These are phyloP conservation scores for Spodoptera frugiperda DNA, from an alignment of 1,140 invertebrate genomes.

Conservation along the genomic window DNA sequence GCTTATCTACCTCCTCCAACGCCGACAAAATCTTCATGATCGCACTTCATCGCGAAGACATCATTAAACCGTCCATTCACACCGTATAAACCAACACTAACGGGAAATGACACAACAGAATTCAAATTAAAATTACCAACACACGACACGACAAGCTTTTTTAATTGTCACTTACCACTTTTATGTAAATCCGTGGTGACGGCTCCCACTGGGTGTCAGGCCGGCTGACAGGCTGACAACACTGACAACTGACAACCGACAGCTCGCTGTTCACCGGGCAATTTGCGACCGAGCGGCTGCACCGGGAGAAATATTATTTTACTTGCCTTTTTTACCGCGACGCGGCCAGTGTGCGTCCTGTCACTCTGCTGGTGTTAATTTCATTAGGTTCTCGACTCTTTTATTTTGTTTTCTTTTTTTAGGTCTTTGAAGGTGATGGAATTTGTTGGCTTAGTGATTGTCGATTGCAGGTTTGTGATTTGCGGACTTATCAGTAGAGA, in stretches of 20 bases:
- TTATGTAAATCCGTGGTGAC: slow-evolving; percentile 75
- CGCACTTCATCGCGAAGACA: not conserved
- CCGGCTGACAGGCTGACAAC: slow-evolving; percentile 65
- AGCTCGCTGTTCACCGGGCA: slow-evolving; percentile 67
- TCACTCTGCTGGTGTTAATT: slow-evolving; percentile 39
- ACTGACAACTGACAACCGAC: slow-evolving; percentile 69
- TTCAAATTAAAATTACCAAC: slow-evolving; percentile 47
- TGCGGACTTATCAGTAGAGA: no score
- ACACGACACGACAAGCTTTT: slow-evolving; percentile 58
- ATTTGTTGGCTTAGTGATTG: not conserved
- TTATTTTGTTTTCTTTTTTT: not conserved
- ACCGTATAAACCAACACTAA: slow-evolving; percentile 18
- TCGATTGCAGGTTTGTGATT: no score
- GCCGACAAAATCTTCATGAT: no score
- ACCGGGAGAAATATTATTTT: slow-evolving; percentile 59
- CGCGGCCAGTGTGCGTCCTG: slow-evolving; percentile 43
- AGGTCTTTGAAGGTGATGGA: not conserved
- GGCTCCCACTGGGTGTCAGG: slow-evolving; percentile 61
- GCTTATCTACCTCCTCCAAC: not conserved
- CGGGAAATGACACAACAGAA: slow-evolving; percentile 45
- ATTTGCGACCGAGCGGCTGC: slow-evolving; percentile 64
- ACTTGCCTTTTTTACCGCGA: slow-evolving; percentile 49
- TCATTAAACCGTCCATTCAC: slow-evolving; percentile 12
- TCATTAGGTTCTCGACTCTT: slow-evolving; percentile 29
- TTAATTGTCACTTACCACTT: slow-evolving; percentile 74